These are phyloP conservation scores for Tragelaphus scriptus DNA, from an alignment of 2,113 vertebrate genomes.

Conservation along the genomic window DNA sequence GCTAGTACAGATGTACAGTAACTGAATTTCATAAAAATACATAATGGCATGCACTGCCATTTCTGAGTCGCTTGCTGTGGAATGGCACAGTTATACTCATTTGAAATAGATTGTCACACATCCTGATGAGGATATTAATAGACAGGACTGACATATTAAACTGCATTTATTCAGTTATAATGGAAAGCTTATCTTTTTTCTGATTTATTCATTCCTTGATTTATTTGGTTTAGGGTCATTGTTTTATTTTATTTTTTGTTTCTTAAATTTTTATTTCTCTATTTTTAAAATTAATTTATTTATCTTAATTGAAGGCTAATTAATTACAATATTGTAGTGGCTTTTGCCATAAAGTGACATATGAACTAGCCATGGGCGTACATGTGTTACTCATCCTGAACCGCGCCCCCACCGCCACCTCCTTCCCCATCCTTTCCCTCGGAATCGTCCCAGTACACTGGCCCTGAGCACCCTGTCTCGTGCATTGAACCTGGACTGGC, in stretches of 20 bases:
- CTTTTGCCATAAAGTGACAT: background rate
- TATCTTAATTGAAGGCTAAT: background rate
- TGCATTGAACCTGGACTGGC: too few relatives aligned
- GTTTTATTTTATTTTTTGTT: background rate
- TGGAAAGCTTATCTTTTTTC: background rate
- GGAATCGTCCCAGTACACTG: too few relatives aligned
- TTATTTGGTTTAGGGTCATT: background rate
- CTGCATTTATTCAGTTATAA: background rate
- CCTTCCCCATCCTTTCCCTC: too few relatives aligned
- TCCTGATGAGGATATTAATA: background rate
- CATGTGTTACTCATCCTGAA: too few relatives aligned
- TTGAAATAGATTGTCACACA: background rate
- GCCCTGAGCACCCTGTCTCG: too few relatives aligned
- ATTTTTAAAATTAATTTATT: background rate
- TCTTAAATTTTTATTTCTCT: background rate
- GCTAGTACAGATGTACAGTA: background rate
- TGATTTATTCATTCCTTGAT: background rate
- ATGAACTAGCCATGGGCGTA: background rate
- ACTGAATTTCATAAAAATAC: slow-evolving; percentile 39
- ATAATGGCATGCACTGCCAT: background rate
- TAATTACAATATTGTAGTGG: background rate
- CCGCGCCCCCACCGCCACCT: too few relatives aligned
- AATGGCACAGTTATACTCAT: slow-evolving; percentile 1
- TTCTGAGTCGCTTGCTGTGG: slow-evolving; percentile 29
- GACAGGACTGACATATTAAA: background rate